phyloP scores from a whole-genome alignment of 2,113 vertebrate species.

The Ptyas mucosa region DNA sequence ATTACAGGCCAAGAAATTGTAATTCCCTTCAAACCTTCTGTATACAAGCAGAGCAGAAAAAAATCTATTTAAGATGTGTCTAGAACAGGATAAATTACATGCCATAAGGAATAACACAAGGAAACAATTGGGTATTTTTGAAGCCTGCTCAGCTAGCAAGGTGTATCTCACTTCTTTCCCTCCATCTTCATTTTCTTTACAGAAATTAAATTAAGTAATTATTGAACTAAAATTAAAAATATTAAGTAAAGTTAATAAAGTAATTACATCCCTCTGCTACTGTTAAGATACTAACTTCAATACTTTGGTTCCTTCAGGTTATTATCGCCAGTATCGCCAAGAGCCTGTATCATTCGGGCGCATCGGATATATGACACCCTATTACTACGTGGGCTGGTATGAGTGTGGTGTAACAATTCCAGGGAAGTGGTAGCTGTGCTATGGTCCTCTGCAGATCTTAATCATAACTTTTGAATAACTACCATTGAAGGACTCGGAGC shows the following conservation, averaged over 20 bases:
- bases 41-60: not conserved
- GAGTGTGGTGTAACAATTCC: constrained; percentile 96
- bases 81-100: not conserved
- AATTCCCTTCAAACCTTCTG: not conserved
- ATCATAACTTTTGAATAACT: constrained; percentile 33
- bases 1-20: not conserved
- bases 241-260: not conserved
- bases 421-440: constrained; percentile 87
- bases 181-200: not conserved
- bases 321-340: constrained; percentile 89
- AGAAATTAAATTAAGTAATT: not conserved
- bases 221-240: not conserved
- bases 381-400: constrained; percentile 95
- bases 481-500: constrained; percentile 45
- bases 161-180: constrained; percentile 9
- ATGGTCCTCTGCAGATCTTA: constrained; percentile 7
- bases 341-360: constrained; percentile 89
- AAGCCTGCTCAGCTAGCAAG: not conserved
- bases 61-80: not conserved
- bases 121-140: not conserved
- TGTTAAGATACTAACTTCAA: accelerated
- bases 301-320: constrained; percentile 71
- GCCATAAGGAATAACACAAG: not conserved
- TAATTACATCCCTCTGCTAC: not conserved
- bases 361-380: constrained; percentile 85